A percentile compares a stretch with the other conserved stretches of the same genome.
Conservation (phyloP, 2,113 vertebrate species). For the Gymnorhina tibicen region DNA sequence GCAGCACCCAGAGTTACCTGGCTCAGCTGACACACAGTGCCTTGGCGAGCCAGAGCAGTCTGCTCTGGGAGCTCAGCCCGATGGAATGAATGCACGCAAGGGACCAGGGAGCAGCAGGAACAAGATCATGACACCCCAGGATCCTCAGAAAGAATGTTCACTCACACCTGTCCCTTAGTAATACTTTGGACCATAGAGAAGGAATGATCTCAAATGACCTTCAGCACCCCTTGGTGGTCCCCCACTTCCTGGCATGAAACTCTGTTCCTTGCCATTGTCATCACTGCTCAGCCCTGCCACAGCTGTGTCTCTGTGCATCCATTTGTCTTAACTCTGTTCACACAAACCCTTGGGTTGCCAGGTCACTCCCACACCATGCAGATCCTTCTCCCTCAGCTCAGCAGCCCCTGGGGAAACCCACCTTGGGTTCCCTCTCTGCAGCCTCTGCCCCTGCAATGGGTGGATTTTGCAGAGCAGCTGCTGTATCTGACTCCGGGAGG, state of each 20-base stretch:
- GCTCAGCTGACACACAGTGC: rapidly evolving
- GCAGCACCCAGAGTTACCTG: rapidly evolving
- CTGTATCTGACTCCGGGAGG: not conserved
- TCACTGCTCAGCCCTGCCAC: not conserved
- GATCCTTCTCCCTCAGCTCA: rapidly evolving
- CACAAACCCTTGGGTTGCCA: not conserved
- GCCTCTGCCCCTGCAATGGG: not conserved
- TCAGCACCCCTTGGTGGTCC: not conserved
- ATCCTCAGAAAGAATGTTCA: not conserved
- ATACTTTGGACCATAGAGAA: not conserved
- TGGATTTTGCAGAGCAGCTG: not conserved
- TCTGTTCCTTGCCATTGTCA: not conserved
- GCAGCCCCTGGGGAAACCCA: not conserved
- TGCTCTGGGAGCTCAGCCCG: not conserved
- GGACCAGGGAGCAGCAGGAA: not conserved
- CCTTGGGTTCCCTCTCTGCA: not conserved
- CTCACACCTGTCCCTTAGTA: not conserved
- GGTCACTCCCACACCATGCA: not conserved
- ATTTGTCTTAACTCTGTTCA: not conserved
- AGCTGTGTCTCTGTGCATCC: not conserved
- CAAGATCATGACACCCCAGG: rapidly evolving
- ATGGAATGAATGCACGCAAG: not conserved
- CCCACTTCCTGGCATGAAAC: not conserved
- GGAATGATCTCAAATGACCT: not conserved
- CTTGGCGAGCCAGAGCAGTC: rapidly evolving